Conservation (phyloP, 2,113 vertebrate genomes). For the Erythrocercus mccallii region DNA sequence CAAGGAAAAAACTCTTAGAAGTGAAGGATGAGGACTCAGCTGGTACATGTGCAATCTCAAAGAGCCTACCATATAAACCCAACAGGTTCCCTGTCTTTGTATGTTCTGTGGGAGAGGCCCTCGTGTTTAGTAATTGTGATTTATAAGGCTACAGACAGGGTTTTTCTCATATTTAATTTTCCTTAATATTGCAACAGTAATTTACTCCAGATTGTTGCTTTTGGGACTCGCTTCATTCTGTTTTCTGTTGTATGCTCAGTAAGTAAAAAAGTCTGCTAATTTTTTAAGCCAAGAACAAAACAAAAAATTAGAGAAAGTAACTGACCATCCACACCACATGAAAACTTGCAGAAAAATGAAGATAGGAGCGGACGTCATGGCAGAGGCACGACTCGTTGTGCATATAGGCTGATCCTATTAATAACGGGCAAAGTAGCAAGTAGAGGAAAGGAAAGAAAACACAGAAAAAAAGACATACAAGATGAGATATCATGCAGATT, state of each 20-base stretch:
- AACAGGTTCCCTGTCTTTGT: background rate
- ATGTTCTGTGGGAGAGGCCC: background rate
- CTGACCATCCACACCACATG: conserved; percentile 93
- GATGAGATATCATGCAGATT: conserved; percentile 81
- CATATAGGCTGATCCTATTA: conserved; percentile 91
- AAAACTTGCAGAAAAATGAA: conserved; percentile 93
- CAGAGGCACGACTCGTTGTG: conserved; percentile 83
- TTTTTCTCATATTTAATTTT: conserved; percentile 17
- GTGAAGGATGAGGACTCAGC: background rate
- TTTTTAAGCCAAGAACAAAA: conserved; percentile 62
- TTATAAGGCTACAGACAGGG: conserved; percentile 15
- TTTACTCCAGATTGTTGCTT: conserved; percentile 27
- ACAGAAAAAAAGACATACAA: conserved; percentile 80
- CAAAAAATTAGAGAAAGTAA: conserved; percentile 82
- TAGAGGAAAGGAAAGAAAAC: conserved; percentile 77
- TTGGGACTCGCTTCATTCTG: background rate
- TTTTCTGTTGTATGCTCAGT: conserved; percentile 1
- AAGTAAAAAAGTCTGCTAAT: conserved; percentile 42
- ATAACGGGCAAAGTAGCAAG: conserved; percentile 82
- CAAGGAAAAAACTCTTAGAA: background rate
- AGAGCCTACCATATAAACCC: background rate
- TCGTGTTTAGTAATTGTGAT: background rate
- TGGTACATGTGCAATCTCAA: background rate
- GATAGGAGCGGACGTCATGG: conserved; percentile 77
- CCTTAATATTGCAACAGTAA: background rate